Base-by-base conservation (phyloP, 2,797 vertebrate genomes). In the Gallinago nigripennis region DNA sequence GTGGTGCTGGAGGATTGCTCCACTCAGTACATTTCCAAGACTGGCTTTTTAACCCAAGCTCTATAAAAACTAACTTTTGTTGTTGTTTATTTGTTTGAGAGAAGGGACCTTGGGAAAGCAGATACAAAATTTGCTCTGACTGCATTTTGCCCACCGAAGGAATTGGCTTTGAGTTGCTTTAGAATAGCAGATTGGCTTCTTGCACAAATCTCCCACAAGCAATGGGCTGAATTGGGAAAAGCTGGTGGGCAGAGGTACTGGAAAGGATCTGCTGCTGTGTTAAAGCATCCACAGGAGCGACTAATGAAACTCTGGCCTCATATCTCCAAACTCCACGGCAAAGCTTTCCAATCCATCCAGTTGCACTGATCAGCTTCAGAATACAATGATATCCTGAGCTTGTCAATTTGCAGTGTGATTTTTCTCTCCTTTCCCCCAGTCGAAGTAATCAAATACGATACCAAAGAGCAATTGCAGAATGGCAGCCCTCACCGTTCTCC, bases 1-100 rank as follows among this genome's bases (percentile, higher is more conserved):
- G 90, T 96, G 92, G 96, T 95, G 93, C 95, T 90, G 93, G 68
- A 93, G 91, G 80, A 92, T 95, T 95, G 81, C 94, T 96, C 90
- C 93, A 94, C 86, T 94, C 86, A 90, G 93, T 94, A 92, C 75
- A 85, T 95, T 96, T 96, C 94, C 95, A 92, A 94, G 88, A 87
- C 81, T 82, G 72, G 71, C 53, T 95, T 88, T 95, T 93, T 85
- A 93, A 92, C 93, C 86, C 90, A 90, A 95, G 64, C 50, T 95
- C 83, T 92, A 23, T 39, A 75, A 96, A 94, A 96, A 89, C 92
- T 94, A 95, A 75, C 56, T 30, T 72, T 87, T 35, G 43, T 48
- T 57, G n/a, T 28, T 93, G 91, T 95, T 96, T 93, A 77, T 94
- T 97, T 95, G 83, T 93, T 94, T 92, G 94, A 92, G 73, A 80